Conservation (phyloP, 2,113 vertebrate genomes). For the Eublepharis macularius region DNA sequence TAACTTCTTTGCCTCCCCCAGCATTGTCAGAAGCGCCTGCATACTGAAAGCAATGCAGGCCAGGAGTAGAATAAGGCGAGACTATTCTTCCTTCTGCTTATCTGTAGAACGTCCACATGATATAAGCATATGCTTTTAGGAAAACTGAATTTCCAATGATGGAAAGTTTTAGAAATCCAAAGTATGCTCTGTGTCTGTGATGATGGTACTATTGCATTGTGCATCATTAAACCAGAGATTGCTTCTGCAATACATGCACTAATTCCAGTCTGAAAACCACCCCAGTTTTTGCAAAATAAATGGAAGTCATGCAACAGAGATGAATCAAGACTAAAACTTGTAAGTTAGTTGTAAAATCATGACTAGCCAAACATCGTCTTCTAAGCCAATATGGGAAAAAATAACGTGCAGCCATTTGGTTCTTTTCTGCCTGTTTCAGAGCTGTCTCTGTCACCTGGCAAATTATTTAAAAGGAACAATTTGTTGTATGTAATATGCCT, state of each 20-base stretch:
- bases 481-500: slow-evolving; percentile 78
- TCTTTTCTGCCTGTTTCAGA: slow-evolving; percentile 47
- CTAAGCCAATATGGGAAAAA: slow-evolving; percentile 47
- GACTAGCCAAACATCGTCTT: not conserved
- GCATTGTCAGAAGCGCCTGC: too few relatives aligned
- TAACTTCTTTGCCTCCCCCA: too few relatives aligned
- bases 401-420: slow-evolving; percentile 51
- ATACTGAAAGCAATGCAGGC: too few relatives aligned
- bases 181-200: slow-evolving; percentile 43
- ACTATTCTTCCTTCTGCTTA: too few relatives aligned
- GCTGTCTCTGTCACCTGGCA: slow-evolving; percentile 74
- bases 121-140: not conserved
- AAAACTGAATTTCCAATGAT: not conserved
- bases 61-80: too few relatives aligned
- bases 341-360: not conserved
- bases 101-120: too few relatives aligned
- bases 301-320: not conserved
- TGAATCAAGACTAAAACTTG: not conserved
- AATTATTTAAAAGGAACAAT: slow-evolving; percentile 68
- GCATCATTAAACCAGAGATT: not conserved
- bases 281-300: not conserved
- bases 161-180: not conserved
- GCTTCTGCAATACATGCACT: not conserved
- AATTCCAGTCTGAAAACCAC: not conserved
- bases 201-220: not conserved